Conservation (phyloP, 2,113 vertebrate species). For the Dicrurus megarhynchus region DNA sequence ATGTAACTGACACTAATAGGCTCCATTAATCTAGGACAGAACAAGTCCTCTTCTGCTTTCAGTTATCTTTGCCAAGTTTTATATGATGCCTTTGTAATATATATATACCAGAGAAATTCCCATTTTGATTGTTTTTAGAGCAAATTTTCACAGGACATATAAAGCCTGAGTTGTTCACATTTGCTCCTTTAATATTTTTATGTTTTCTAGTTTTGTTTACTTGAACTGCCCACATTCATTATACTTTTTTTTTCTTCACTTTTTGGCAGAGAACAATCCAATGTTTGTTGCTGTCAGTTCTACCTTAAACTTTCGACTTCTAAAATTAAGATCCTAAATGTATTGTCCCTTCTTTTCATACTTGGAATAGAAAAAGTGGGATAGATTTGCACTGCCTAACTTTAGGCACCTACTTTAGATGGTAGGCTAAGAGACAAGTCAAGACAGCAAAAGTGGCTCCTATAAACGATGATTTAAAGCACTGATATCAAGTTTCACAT, state of each 20-base stretch:
- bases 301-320: background rate
- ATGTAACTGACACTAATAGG: background rate
- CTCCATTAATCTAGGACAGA: background rate
- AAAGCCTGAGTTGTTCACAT: background rate
- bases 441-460: background rate
- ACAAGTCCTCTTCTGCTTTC: background rate
- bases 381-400: background rate
- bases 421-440: background rate
- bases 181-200: background rate
- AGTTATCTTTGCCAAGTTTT: background rate
- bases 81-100: background rate
- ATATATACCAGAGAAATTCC: background rate
- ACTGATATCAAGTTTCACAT: background rate
- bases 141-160: background rate
- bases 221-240: background rate
- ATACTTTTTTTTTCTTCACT: background rate
- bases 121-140: background rate
- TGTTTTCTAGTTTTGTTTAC: background rate
- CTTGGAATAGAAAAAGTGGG: background rate
- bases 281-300: background rate
- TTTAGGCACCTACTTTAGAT: background rate
- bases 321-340: background rate
- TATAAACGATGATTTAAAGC: background rate
- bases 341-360: background rate
- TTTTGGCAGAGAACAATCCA: background rate